Base-by-base conservation (phyloP, 2,888 invertebrate species). In the Agrypnus murinus region DNA sequence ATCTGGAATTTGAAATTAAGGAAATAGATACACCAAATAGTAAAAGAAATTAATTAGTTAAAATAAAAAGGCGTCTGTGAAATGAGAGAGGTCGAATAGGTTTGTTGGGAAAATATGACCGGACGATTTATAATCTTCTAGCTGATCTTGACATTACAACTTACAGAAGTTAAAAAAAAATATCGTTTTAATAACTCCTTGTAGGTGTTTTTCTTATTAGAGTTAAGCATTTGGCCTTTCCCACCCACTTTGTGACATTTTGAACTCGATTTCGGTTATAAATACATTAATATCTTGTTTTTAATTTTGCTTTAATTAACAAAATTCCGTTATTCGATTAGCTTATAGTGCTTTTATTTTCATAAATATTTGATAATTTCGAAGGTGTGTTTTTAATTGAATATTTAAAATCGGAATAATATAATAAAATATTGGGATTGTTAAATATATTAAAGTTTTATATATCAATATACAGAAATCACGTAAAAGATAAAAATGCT, bases 201-300 rank as follows among this genome's bases (percentile, higher is more conserved):
- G 36, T 36, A 55, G 55, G 55, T 55, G 55, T 55, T 36, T 25
- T 15, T 53, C 36, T 36, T 55, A 17, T 36, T 55, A 55, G 55
- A 55, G 36, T 15, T 36, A 34, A 19, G 1, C 50, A 53, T 32
- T 12, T 55, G 58, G 58, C 58, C 58, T 58, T 43, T 43, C 55
- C 38, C 58, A 31, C 58, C 58, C 31, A 58, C 58, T 10, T 43
- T 25, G 58, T 58, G 58, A 58, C 58, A 58, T 40, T 58, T 58
- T 58, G 58, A 58, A 58, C 58, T 58, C 58, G 58, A 58, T 58
- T 46, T 55, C 36, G 55, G 55, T 36, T 19, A 55, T 55, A 25
- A 25, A 25, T 55, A 15, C 14, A 55, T 19, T 36, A 32, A 32
- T 36, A 25, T 25, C 25, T 25, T 25, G 25, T 25, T 25, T 25